Percentiles rank a stretch among this genome's conserved stretches.
phyloP scores from a whole-genome alignment of 1,140 invertebrate genomes.

The Adelges cooleyi region DNA sequence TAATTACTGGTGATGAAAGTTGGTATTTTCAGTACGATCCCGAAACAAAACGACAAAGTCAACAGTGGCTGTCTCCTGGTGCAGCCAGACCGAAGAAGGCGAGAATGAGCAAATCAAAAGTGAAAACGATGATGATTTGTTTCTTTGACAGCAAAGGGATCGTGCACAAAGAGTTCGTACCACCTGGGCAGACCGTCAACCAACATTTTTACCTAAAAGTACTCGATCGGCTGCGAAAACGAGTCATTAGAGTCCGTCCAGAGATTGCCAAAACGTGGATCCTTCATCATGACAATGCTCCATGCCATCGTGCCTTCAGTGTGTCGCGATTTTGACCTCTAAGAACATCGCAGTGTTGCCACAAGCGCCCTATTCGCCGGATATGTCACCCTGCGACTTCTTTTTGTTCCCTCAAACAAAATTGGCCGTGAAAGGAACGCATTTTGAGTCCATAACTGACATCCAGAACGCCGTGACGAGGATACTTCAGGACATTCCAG shows the following conservation, averaged over 20 bases:
- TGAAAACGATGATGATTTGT: conserved; percentile 36
- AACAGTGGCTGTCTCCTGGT: conserved; percentile 7
- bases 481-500: no score
- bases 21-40: conserved; percentile 32
- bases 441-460: no score
- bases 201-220: conserved; percentile 33
- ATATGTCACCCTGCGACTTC: conserved; percentile 36
- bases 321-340: conserved; percentile 32
- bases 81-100: conserved; percentile 8
- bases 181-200: conserved; percentile 34
- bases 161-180: conserved; percentile 35
- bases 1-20: conserved; percentile 31
- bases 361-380: no score
- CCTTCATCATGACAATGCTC: conserved; percentile 37
- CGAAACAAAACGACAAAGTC: conserved; percentile 32
- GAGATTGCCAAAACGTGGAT: conserved; percentile 30
- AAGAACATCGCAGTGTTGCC: no score
- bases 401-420: conserved; percentile 34
- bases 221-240: conserved; percentile 32
- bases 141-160: conserved; percentile 36
- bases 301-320: conserved; percentile 32
- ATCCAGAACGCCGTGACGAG: no score
- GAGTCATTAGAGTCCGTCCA: background rate
- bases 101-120: conserved; percentile 30
- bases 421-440: conserved; percentile 30